Base-by-base conservation (phyloP, 2,113 vertebrate species). In the Podarcis raffonei region DNA sequence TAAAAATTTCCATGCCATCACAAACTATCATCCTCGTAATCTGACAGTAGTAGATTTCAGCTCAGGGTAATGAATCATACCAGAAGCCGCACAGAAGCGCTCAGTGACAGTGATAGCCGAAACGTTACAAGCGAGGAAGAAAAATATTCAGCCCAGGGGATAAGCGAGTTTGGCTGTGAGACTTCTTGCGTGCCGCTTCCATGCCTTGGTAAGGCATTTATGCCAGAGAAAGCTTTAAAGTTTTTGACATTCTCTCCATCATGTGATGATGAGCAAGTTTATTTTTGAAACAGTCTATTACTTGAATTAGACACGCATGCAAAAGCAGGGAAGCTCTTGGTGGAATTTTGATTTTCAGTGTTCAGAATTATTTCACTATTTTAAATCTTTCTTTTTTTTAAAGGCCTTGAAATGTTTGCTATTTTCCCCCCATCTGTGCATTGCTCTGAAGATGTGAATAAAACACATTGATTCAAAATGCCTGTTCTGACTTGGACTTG, bases 401-500 rank as follows among this genome's bases (percentile, higher is more conserved):
- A 85, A 85, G 48, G 91, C 93, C 39, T 5, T 83, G 74, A 39
- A 57, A 48, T 8, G 2, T 87, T 90, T 90, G 80, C 62, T 76
- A 12, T 69, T 68, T 89, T 94, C 6, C 90, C 93, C 6, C 90
- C 93, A 92, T 87, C 0, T 0, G 88, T 90, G 87, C 90, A 95
- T 93, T 87, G 82, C 91, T 93, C 87, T 93, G 93, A 90, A 93
- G 92, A 93, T 89, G 92, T 93, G 90, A 95, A 95, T 95, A 95
- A 95, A 95, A 65, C 87, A 81, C 91, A 91, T 92, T 15, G 80
- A 37, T 53, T 82, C 89, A 22, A 57, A 93, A 5, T 78, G 2
- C 57, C 78, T 1, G 0, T 89, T 83, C 84, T 32, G 66, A 16
- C 83, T 62, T 2, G 0, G 57, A 35, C 23, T 81, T 9, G 12